phyloP scores from a whole-genome alignment of 1,140 invertebrate species.

The Drosophila varians region DNA sequence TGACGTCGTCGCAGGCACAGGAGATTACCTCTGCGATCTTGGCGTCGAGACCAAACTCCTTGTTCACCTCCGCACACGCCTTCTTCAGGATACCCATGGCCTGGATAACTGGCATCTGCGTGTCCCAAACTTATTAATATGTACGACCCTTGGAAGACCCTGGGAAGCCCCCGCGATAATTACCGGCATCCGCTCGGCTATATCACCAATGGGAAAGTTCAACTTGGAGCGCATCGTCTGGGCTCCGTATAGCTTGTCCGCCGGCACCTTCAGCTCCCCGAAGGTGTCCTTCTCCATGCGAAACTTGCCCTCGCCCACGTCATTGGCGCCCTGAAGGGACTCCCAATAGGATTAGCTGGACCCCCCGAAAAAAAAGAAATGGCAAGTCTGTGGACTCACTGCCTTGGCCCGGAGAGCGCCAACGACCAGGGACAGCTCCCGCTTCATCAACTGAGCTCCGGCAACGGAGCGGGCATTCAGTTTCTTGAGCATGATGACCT shows the following conservation, averaged over 20 bases:
- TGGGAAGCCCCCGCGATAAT: slow-evolving; percentile 49
- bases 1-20: slow-evolving; percentile 97
- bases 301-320: slow-evolving; percentile 61
- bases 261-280: slow-evolving; percentile 96
- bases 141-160: no score
- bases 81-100: slow-evolving; percentile 99
- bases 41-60: slow-evolving; percentile 95
- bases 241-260: slow-evolving; percentile 97
- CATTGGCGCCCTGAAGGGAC: background rate
- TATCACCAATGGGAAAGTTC: slow-evolving; percentile 99
- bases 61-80: slow-evolving; percentile 97
- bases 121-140: background rate
- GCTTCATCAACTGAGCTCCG: background rate
- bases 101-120: slow-evolving; percentile 93
- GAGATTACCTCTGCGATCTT: slow-evolving; percentile 95
- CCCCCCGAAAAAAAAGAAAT: background rate
- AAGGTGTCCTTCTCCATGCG: slow-evolving; percentile 95
- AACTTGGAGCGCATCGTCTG: slow-evolving; percentile 97
- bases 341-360: background rate
- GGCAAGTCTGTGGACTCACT: background rate
- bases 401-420: background rate
- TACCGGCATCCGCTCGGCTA: slow-evolving; percentile 96
- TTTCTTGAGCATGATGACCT: slow-evolving; percentile 30
- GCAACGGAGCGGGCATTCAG: background rate
- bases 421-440: background rate